phyloP scores from a whole-genome alignment of 2,113 vertebrate genomes.

The Notechis scutatus region DNA sequence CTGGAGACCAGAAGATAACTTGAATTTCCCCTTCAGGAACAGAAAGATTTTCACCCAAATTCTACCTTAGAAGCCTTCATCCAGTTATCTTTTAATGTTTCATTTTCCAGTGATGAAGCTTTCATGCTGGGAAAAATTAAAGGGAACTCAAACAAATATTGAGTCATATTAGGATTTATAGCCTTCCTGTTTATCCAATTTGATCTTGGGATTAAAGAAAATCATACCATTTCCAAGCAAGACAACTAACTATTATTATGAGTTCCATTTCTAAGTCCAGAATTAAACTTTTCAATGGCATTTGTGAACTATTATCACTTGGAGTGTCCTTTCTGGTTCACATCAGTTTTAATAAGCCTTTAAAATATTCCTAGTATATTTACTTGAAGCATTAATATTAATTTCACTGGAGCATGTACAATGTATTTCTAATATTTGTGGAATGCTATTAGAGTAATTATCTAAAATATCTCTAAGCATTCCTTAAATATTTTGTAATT shows the following conservation, averaged over 20 bases:
- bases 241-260: not conserved
- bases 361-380: conserved; percentile 29
- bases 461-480: conserved; percentile 44
- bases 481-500: conserved; percentile 51
- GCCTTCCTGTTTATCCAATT: not conserved
- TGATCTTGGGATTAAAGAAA: not conserved
- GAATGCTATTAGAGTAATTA: conserved; percentile 52
- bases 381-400: conserved; percentile 32
- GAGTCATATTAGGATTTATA: not conserved
- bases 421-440: conserved; percentile 42
- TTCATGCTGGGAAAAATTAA: not conserved
- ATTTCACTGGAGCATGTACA: conserved; percentile 37
- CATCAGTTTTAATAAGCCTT: conserved; percentile 4
- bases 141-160: not conserved
- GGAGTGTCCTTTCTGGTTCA: conserved; percentile 8
- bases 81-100: not conserved
- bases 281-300: not conserved
- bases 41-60: not conserved
- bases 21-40: not conserved
- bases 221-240: no score
- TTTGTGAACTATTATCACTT: not conserved
- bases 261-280: not conserved
- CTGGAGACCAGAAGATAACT: not conserved
- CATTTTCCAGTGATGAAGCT: not conserved
- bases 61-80: not conserved